Conservation (phyloP, 1,140 invertebrate genomes). For the Drosophila littoralis region DNA sequence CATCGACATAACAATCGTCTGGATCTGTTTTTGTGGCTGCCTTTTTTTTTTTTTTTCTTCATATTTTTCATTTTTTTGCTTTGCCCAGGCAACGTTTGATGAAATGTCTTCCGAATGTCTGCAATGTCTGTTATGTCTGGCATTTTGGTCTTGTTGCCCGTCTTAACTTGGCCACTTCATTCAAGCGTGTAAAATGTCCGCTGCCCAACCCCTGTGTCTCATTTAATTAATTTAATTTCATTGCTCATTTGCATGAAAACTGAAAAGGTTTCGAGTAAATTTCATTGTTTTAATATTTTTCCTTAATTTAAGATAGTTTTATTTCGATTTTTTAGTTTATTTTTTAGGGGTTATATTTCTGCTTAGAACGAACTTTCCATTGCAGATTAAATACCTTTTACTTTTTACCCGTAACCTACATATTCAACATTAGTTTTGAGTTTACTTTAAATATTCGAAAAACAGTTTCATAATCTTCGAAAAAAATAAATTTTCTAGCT, state of each 20-base stretch:
- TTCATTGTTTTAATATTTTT: background rate
- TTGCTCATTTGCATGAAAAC: background rate
- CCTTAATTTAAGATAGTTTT: background rate
- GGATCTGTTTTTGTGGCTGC: constrained; percentile 41
- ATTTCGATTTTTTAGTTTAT: no score
- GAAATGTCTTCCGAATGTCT: constrained; percentile 46
- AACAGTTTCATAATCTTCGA: no score
- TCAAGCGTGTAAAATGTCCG: constrained; percentile 43
- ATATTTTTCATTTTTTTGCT: constrained; percentile 14
- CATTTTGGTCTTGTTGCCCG: constrained; percentile 24
- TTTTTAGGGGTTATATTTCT: no score
- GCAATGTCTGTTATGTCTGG: constrained; percentile 21
- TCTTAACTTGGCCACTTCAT: constrained; percentile 41
- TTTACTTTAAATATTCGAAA: no score
- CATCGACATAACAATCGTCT: constrained; percentile 75
- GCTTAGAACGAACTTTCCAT: no score
- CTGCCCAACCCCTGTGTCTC: constrained; percentile 37
- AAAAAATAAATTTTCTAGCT: no score
- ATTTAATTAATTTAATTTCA: constrained; percentile 56
- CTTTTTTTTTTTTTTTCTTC: background rate
- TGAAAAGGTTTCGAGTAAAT: background rate
- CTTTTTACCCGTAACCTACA: no score
- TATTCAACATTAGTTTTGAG: no score
- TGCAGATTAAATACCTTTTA: no score
- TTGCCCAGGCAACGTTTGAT: constrained; percentile 74